Evolutionary conservation across 2,113 vertebrate species (phyloP), one percentile per base, ranked within the genome.

Genomic region (Saguinus midas): DNA sequence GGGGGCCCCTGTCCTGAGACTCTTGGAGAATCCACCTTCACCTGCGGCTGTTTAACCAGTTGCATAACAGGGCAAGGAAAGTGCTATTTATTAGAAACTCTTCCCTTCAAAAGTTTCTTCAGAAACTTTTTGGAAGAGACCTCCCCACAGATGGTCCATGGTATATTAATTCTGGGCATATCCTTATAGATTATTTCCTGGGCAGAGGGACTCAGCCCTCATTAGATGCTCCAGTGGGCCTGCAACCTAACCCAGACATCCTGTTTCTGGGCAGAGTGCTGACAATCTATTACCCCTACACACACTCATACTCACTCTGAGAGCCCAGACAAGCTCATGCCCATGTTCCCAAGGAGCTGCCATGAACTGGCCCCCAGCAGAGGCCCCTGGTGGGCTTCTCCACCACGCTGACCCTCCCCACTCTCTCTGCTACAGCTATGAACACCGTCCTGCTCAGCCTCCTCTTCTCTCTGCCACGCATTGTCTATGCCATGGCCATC

Each of bases 381-480:
- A 23, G 14, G 18, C 40, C 57, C 29, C 35, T 32, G n/a, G 4
- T 27, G 48, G 37, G 55, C 45, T 25, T 13, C 0, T 23, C 64
- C 32, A 9, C 85, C 16, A 1, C 16, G 16, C 95, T 96, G 61
- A 96, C 72, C 43, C 29, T 0, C 12, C 43, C 91, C 76, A 95
- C 37, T 0, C 95, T 48, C 43, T 96, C 0, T 88, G 93, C 96
- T 96, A 72, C 93, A 99, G 99, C 99, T 3, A 99, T 99, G 99
- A 99, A 99, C 98, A 99, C 99, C 0, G 99, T 99, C 86, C 99
- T 99, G 94, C 98, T 99, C 95, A 99, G 99, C 98, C 99, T 99
- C 98, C 99, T 99, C 97, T 99, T 99, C 99, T 99, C 99, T 68
- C 98, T 99, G 94, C 99, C 99, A 0, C 99, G 99, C 68, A 99